These are phyloP conservation scores for Amblyopsis rosae DNA, from an alignment of 2,113 vertebrate species.

Conservation along the genomic window DNA sequence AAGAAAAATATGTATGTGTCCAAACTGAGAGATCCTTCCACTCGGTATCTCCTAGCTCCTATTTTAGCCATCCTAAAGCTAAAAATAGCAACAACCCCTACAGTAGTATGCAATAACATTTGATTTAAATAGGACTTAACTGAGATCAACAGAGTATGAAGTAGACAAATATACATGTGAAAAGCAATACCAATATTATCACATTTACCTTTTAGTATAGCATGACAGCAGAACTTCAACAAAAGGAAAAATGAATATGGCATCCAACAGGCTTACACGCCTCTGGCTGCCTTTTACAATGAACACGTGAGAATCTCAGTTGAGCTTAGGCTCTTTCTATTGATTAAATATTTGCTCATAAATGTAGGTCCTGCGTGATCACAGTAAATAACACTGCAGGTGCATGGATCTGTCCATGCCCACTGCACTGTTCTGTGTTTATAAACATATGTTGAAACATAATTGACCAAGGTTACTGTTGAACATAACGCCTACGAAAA, in stretches of 20 bases:
- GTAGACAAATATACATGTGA: constrained; percentile 28
- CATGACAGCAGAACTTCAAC: too few relatives aligned
- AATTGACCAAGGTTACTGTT: constrained; percentile 3
- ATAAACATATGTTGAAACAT: neutral
- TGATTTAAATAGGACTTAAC: constrained; percentile 5
- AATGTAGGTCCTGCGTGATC: constrained; percentile 7
- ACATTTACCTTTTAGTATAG: too few relatives aligned
- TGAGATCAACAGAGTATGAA: neutral
- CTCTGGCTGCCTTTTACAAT: constrained; percentile 43
- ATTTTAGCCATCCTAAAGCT: neutral
- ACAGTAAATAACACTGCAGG: constrained; percentile 15
- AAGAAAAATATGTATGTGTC: constrained; percentile 25
- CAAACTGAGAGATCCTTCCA: constrained; percentile 23
- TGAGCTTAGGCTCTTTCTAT: neutral
- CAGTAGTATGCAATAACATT: constrained; percentile 23
- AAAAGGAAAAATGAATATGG: neutral
- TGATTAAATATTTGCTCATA: constrained; percentile 8
- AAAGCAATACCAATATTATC: neutral
- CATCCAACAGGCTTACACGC: constrained; percentile 9
- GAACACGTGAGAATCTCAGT: constrained; percentile 11
- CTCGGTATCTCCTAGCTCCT: constrained; percentile 4
- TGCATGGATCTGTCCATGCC: constrained; percentile 5
- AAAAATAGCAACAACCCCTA: neutral
- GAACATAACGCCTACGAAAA: neutral
- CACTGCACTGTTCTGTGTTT: neutral